Conservation (phyloP, 2,113 vertebrate genomes). For the Dicerorhinus sumatrensis region DNA sequence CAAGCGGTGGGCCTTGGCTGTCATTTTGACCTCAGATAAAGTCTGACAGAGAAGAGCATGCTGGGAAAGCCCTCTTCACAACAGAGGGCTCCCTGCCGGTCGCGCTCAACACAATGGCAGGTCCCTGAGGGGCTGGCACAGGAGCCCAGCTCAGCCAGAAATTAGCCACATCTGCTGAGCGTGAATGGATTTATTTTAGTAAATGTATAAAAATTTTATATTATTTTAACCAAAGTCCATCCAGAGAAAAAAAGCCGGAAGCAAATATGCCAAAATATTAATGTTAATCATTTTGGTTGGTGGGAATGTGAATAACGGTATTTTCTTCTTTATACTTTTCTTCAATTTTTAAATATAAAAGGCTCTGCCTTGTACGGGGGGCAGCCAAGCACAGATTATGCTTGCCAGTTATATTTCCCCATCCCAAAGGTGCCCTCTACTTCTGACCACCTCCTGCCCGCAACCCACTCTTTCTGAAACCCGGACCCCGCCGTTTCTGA, state of each 20-base stretch:
- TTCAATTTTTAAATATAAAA: slow-evolving; percentile 3
- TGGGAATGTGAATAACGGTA: not conserved
- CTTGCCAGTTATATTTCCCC: not conserved
- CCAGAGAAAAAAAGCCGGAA: not conserved
- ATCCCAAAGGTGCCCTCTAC: not conserved
- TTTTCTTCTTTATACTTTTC: slow-evolving; percentile 1
- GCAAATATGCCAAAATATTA: slow-evolving; percentile 6
- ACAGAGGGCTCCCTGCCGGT: not conserved
- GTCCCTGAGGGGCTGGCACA: not conserved
- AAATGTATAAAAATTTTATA: not conserved
- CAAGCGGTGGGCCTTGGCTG: not conserved
- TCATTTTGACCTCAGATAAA: not conserved
- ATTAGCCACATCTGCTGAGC: not conserved
- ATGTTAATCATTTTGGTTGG: not conserved
- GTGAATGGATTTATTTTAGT: not conserved
- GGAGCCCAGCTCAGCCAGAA: not conserved
- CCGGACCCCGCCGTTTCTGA: not conserved
- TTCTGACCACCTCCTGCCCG: not conserved
- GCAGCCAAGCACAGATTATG: not conserved
- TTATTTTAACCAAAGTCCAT: not conserved
- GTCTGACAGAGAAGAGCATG: not conserved
- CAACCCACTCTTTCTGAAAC: not conserved
- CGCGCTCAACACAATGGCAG: not conserved
- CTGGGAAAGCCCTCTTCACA: not conserved
- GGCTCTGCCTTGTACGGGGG: not conserved